A percentile compares a stretch with the other conserved stretches of the same genome.
Evolutionary conservation across 2,113 vertebrate species (phyloP).

Genomic region (Argyrosomus japonicus): DNA sequence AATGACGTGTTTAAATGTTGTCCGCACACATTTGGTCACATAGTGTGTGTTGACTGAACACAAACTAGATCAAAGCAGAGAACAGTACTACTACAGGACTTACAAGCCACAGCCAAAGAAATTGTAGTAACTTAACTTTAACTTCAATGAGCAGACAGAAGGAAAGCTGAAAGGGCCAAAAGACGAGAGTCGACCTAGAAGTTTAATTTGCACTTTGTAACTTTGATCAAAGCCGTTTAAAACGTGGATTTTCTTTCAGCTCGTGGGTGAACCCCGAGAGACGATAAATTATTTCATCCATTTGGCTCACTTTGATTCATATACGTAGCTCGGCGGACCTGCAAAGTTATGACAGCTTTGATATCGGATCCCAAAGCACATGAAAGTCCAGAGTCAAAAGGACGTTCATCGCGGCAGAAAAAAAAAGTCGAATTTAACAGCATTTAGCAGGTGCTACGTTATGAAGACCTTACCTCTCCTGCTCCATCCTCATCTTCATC

Average conservation of each 20-base stretch:
- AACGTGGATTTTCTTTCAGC: background rate
- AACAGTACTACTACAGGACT: background rate
- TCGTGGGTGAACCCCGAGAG: background rate
- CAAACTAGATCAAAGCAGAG: background rate
- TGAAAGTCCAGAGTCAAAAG: background rate
- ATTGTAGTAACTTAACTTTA: background rate
- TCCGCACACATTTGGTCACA: background rate
- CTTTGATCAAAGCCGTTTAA: background rate
- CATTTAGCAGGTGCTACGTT: background rate
- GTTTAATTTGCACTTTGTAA: slow-evolving; percentile 19
- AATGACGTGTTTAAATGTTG: background rate
- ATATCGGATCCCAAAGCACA: background rate
- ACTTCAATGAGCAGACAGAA: background rate
- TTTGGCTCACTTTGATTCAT: background rate
- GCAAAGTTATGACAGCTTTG: background rate
- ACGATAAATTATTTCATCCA: background rate
- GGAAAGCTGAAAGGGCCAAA: background rate
- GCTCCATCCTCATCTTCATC: slow-evolving; percentile 94
- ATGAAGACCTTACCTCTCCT: slow-evolving; percentile 89
- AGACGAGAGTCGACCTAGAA: background rate
- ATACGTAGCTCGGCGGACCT: too few species aligned
- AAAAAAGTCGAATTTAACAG: background rate
- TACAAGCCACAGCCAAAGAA: background rate
- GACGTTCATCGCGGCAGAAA: background rate
- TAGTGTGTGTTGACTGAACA: background rate